phyloP scores from a whole-genome alignment of 1,140 invertebrate genomes.

The Tribolium castaneum region DNA sequence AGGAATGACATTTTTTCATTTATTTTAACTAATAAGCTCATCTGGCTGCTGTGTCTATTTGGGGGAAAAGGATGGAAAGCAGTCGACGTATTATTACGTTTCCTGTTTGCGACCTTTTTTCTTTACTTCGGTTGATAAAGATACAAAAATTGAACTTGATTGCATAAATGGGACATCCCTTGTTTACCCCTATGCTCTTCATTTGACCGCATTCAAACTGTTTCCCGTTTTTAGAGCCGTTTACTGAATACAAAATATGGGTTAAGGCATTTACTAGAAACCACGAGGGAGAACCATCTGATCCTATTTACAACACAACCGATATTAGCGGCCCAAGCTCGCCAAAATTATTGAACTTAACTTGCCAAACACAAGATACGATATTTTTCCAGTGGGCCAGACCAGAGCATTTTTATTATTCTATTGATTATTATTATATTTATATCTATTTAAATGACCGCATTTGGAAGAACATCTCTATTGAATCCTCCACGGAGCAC shows the following conservation, averaged over 20 bases:
- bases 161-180: no score
- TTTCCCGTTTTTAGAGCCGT: slow-evolving; percentile 74
- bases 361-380: slow-evolving; percentile 81
- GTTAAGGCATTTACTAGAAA: slow-evolving; percentile 81
- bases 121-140: no score
- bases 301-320: slow-evolving; percentile 77
- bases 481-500: slow-evolving; percentile 71
- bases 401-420: slow-evolving; percentile 78
- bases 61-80: no score
- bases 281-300: slow-evolving; percentile 80
- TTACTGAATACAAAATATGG: slow-evolving; percentile 87
- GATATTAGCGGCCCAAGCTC: slow-evolving; percentile 85
- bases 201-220: background rate
- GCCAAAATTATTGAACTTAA: slow-evolving; percentile 83
- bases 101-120: no score
- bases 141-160: no score
- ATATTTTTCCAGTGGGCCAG: slow-evolving; percentile 85
- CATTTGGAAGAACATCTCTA: slow-evolving; percentile 72
- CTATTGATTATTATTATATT: slow-evolving; percentile 84
- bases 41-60: no score
- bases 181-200: background rate
- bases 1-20: no score
- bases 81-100: no score
- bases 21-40: no score
- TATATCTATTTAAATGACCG: slow-evolving; percentile 73